Conservation (phyloP, 2,797 vertebrate genomes). For the Pipistrellus pipistrellus region DNA sequence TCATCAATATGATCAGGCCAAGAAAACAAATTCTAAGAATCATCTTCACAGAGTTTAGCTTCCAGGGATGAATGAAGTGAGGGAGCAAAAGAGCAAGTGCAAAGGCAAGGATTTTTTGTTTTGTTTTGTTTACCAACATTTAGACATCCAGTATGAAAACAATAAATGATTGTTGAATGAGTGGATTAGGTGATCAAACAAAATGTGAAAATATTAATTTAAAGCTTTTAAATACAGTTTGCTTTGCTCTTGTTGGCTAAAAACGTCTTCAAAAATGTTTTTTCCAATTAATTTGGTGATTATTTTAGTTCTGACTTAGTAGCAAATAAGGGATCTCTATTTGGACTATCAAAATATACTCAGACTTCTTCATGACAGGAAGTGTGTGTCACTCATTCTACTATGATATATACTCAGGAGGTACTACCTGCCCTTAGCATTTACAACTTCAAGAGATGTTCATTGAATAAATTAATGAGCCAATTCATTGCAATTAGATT, state of each 20-base stretch:
- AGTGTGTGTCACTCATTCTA: background rate
- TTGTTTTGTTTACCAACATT: background rate
- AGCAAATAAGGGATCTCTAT: background rate
- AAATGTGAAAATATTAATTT: slow-evolving; percentile 9
- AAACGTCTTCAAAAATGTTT: background rate
- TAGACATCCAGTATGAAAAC: background rate
- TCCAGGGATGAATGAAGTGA: background rate
- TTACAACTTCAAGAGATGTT: background rate
- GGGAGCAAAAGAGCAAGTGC: background rate
- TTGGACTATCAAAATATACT: background rate
- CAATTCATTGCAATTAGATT: background rate
- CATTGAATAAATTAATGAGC: background rate
- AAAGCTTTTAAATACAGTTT: background rate
- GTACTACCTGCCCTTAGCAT: background rate
- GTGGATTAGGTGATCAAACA: background rate
- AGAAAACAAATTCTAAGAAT: background rate
- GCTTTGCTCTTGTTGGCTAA: background rate
- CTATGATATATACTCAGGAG: background rate
- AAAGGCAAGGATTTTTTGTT: background rate
- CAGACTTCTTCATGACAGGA: background rate
- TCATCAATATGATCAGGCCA: background rate
- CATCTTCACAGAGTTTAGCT: background rate
- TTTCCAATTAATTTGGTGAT: background rate
- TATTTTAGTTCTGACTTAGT: background rate
- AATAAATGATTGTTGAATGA: background rate